Conservation (phyloP, 2,888 invertebrate genomes). For the Himalopsyche kuldschensis region DNA sequence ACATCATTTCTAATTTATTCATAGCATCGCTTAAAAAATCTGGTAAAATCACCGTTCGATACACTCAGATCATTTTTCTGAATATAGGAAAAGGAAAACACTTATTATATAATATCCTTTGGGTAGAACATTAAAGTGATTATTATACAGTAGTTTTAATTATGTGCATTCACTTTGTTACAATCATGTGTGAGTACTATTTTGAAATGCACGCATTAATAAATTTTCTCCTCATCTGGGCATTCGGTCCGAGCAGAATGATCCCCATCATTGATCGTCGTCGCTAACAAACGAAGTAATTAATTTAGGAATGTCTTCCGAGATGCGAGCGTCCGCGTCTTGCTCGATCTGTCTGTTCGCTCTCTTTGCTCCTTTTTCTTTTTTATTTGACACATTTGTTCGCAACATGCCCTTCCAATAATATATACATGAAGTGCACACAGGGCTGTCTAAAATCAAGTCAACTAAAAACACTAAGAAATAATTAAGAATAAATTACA, state of each 20-base stretch:
- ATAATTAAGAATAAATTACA: too few species aligned
- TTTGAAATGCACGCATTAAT: background rate
- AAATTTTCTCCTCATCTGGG: background rate
- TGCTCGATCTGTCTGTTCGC: background rate
- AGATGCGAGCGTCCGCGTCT: background rate
- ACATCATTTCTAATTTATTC: too few species aligned
- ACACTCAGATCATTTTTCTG: too few species aligned
- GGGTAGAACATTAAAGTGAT: too few species aligned
- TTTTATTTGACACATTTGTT: conserved; percentile 38
- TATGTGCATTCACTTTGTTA: too few species aligned
- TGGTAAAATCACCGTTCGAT: too few species aligned
- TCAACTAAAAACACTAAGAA: background rate
- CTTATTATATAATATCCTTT: too few species aligned
- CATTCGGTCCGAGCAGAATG: background rate
- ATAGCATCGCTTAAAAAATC: too few species aligned
- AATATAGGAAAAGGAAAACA: too few species aligned
- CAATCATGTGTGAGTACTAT: too few species aligned
- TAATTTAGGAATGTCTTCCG: conserved; percentile 32
- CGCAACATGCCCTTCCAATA: conserved; percentile 5
- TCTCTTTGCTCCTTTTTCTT: conserved; percentile 3
- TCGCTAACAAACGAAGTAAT: conserved; percentile 35
- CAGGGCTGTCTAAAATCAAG: background rate
- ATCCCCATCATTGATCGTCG: conserved; percentile 1
- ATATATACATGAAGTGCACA: background rate
- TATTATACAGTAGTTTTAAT: too few species aligned